A percentile compares a stretch with the other conserved stretches of the same genome.
Evolutionary conservation across 2,113 vertebrate species (phyloP).

Genomic region (Thalassoma bifasciatum): DNA sequence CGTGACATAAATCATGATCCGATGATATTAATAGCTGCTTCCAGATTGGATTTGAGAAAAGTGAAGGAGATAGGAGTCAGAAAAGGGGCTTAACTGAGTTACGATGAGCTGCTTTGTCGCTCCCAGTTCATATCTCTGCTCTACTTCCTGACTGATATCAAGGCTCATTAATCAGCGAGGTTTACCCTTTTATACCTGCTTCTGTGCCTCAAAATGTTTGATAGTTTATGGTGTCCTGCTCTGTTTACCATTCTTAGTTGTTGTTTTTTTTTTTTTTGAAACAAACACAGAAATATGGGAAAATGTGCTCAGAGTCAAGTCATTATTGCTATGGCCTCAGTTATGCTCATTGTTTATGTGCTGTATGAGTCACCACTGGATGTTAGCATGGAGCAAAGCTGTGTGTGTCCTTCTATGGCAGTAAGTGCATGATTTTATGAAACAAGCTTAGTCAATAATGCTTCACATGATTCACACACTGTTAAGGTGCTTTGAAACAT

Average conservation of each 20-base stretch:
- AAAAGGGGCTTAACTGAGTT: conserved; percentile 6
- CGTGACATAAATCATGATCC: not conserved
- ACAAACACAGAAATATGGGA: not conserved
- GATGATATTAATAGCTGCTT: conserved; percentile 13
- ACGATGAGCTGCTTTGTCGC: conserved; percentile 30
- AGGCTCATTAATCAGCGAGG: not conserved
- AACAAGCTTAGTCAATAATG: not conserved
- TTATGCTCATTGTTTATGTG: conserved; percentile 7
- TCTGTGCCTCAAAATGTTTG: not conserved
- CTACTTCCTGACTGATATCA: conserved; percentile 15
- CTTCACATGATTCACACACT: not conserved
- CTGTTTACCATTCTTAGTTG: not conserved
- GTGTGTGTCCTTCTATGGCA: not conserved
- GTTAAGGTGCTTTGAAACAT: not conserved
- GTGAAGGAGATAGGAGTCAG: conserved; percentile 10
- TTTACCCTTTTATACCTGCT: not conserved
- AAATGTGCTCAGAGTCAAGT: conserved; percentile 35
- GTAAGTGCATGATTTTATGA: not conserved
- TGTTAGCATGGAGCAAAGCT: not conserved
- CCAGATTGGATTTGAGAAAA: conserved; percentile 5
- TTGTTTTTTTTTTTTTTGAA: not conserved
- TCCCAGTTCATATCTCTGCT: not conserved
- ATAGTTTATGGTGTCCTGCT: not conserved
- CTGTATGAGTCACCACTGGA: conserved; percentile 37
- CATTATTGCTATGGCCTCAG: conserved; percentile 1